Base-by-base conservation (phyloP, 2,797 vertebrate species). In the Catharus ustulatus region DNA sequence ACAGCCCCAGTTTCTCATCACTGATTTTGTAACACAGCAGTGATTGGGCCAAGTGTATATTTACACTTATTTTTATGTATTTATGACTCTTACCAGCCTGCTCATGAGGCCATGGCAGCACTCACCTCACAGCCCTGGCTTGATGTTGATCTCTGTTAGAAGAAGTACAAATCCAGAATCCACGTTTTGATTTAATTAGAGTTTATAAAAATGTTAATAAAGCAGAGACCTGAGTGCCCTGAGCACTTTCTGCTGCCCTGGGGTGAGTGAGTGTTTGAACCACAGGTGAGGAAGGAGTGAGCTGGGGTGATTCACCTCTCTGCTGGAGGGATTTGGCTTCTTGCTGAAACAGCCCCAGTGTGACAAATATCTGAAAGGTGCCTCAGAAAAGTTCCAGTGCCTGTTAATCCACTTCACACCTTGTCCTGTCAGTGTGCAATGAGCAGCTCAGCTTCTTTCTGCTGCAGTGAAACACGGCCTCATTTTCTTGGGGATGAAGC, bases 71-170 rank as follows among this genome's bases (percentile, higher is more conserved):
- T 64, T 64, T 64, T 16, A 5, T 29, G 4, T 10, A 57, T 74
- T 84, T 5, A 27, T 29, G 32, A 21, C 32, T 38, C 32, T 27
- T 2, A 43, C 17, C 17, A 49, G 30, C 34, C 55, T 43, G 17
- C 42, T 34, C 2, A 0, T 1, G 13, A 54, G 34, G 15, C 21
- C 26, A 0, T 9, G 29, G 42, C 79, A 61, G 10, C 0, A 0
- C 42, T 74, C 42, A 5, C n/a, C 46, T 36, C 62, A 13, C 15
- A 1, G 11, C 17, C 26, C 15, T 45, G 75, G 6, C 75, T 68
- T 32, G 22, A 22, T 23, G 20, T n/a, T 81, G 49, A 22, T 57
- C 62, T 69, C 40, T 45, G 51, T 34, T 30, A 57, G 23, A 67
- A 67, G 10, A 67, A 67, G 10, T 16, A 13, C 30, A 92, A 58